Evolutionary conservation across 2,113 vertebrate genomes (phyloP), one percentile per base, ranked within the genome.

Genomic region (Bagarius yarrelli): DNA sequence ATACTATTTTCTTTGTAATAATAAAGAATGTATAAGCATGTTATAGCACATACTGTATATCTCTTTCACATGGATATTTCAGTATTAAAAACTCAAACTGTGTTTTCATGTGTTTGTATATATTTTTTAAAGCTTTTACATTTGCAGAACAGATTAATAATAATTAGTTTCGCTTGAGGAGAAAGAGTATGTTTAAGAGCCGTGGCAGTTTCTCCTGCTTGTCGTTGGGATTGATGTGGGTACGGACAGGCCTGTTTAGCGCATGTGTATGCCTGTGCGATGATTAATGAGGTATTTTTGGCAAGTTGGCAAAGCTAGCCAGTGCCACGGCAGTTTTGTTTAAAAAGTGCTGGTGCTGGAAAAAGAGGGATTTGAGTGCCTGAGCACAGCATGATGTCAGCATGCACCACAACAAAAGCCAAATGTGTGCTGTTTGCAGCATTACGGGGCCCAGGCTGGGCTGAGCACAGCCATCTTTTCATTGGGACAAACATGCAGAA

Each of bases 341-440:
- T 95, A 86, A 93, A 95, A 96, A 95, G 92, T 94, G 93, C 93
- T 95, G 94, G 90, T 92, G 92, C 90, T 92, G 91, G 91, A 89
- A 91, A 94, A 95, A 79, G 30, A 93, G 89, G 92, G 93, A 93
- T 92, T 95, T 95, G 92, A 92, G 94, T 91, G 93, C 93, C 94
- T 94, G 94, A 95, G 93, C 94, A 94, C 87, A 89, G 88, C 88
- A 90, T 95, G 94, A 95, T 93, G 92, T 93, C 91, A 94, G 92
- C 93, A 91, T 88, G 91, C 91, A 90, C 86, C 86, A 89, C 90
- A 94, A 93, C 91, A 96, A 96, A 94, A 91, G 91, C 90, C 91
- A 93, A 93, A 93, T 91, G 91, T 87, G 83, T 91, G 88, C 85
- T 47, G 89, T 89, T 91, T 85, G 86, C 83, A 91, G 91, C 88